Conservation (phyloP, 2,113 vertebrate genomes). For the Alaudala cheleensis region DNA sequence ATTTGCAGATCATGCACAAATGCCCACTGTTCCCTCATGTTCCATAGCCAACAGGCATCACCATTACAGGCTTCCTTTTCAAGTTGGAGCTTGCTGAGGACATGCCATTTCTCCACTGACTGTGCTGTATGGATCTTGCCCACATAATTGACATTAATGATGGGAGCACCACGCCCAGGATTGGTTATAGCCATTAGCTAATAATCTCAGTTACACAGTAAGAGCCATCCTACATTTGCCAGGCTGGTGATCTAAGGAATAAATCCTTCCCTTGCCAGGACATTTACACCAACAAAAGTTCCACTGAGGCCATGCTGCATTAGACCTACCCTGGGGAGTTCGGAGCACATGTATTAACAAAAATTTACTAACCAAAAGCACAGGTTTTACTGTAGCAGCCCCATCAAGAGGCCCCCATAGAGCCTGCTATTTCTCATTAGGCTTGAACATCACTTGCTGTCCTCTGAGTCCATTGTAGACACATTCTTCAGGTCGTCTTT, state of each 20-base stretch:
- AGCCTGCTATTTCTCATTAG: not conserved
- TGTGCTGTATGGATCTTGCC: conserved; percentile 38
- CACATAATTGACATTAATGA: conserved; percentile 27
- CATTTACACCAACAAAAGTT: not conserved
- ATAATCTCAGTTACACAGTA: not conserved
- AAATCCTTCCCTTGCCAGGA: not conserved
- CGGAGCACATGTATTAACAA: not conserved
- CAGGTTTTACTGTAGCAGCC: not conserved
- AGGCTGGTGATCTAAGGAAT: not conserved
- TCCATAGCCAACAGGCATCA: conserved; percentile 54
- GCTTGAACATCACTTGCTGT: not conserved
- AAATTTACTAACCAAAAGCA: not conserved
- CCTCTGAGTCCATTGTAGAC: not conserved
- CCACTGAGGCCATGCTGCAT: not conserved
- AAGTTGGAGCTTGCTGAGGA: conserved; percentile 44
- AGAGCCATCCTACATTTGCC: not conserved
- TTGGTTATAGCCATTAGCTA: conserved; percentile 52
- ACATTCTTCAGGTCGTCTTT: not conserved
- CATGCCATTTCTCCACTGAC: not conserved
- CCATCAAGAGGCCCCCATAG: not conserved
- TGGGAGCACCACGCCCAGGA: not conserved
- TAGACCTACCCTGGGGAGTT: not conserved
- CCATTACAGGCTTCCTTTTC: conserved; percentile 44
- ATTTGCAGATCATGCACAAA: conserved; percentile 36
- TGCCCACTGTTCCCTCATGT: conserved; percentile 53